Base-by-base conservation (phyloP, 2,888 invertebrate genomes). In the Sphecodes monilicornis region DNA sequence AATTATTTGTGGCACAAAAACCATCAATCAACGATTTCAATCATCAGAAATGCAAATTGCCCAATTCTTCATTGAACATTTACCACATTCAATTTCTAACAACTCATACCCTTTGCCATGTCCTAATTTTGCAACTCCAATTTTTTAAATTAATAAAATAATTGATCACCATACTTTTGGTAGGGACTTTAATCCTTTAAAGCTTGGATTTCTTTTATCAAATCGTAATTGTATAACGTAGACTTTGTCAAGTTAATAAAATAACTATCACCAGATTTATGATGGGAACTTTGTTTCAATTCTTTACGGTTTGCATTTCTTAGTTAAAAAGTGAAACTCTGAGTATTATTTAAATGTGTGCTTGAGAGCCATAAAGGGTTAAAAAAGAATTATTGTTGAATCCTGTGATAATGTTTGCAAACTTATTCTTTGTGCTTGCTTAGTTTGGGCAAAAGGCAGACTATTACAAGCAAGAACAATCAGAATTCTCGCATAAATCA, bases 381-480 rank as follows among this genome's bases (percentile, higher is more conserved):
- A n/a, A 39, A 13, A 3, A n/a, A 4, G 36, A 66, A 66, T 22
- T 36, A n/a, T 22, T 39, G 22, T 39, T n/a, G 8, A 32, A 64
- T 18, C 2, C 18, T 32, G 16, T 32, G 16, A 18, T 18, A 18
- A 39, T 39, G 68, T 68, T 39, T n/a, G n/a, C 68, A 3, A 68
- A 39, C 5, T 39, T 68, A 68, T 68, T 68, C n/a, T 22, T 22
- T 68, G n/a, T 75, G 83, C 8, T 80, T 92, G 92, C 54, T 78
- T 90, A 98, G 98, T 96, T 96, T 93, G 98, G 97, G 68, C 96
- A 96, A 76, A 97, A 97, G 73, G 97, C 98, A 57, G 98, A 98
- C 92, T 97, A 97, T 93, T 98, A 98, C 94, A 96, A 96, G 90
- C 96, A 96, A 78, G 96, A 97, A 92, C 96, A 96, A 88, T 95